Percentiles rank a stretch among this genome's conserved stretches.
phyloP scores from a whole-genome alignment of 2,113 vertebrate genomes.

The Calidris pugnax region DNA sequence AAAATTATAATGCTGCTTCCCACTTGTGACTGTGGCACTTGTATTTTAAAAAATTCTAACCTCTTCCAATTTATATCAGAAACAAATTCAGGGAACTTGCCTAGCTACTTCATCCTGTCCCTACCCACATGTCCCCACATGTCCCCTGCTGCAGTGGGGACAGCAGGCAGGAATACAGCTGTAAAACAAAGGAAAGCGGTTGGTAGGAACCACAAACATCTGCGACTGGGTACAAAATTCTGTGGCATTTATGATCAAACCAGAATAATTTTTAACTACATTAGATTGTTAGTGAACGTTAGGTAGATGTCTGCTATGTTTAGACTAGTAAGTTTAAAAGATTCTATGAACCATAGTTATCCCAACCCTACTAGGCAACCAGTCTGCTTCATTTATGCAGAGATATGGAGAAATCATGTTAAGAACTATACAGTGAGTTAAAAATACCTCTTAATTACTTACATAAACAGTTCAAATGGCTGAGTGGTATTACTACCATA shows the following conservation, averaged over 20 bases:
- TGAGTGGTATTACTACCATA: not conserved
- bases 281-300: not conserved
- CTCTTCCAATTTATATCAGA: not conserved
- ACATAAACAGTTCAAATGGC: not conserved
- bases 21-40: not conserved
- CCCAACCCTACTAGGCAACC: not conserved
- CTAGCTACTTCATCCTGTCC: not conserved
- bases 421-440: not conserved
- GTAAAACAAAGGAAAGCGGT: not conserved
- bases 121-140: not conserved
- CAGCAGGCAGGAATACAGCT: not conserved
- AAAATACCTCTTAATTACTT: not conserved
- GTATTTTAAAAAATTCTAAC: not conserved
- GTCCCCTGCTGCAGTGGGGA: fast-evolving
- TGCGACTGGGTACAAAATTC: not conserved
- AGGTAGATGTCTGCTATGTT: not conserved
- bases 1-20: not conserved
- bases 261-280: not conserved
- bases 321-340: not conserved
- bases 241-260: not conserved
- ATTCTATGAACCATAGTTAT: not conserved
- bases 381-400: not conserved
- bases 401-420: not conserved
- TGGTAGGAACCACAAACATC: not conserved
- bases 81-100: not conserved